Evolutionary conservation across 2,797 vertebrate species (phyloP).

Genomic region (Falco cherrug): DNA sequence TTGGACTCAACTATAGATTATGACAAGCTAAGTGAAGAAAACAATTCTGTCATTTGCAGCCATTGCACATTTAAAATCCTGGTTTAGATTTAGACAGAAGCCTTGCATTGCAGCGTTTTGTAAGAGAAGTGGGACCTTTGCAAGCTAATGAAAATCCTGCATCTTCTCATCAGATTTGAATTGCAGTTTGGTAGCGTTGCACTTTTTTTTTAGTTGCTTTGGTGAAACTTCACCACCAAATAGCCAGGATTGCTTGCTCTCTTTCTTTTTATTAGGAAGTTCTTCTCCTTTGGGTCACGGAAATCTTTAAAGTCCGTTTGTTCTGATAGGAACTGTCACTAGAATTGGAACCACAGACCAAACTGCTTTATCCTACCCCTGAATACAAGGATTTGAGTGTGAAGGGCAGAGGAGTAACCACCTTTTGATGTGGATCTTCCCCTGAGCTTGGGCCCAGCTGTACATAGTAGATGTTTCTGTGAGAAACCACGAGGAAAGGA

Average conservation of each 20-base stretch:
- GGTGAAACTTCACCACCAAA: background rate
- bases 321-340: background rate
- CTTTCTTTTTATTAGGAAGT: background rate
- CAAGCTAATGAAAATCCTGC: background rate
- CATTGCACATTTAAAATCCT: background rate
- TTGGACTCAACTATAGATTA: conserved; percentile 29
- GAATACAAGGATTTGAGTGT: background rate
- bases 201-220: background rate
- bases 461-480: background rate
- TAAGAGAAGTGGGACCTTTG: background rate
- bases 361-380: background rate
- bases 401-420: background rate
- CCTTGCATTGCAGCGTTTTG: background rate
- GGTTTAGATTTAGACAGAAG: background rate
- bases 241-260: background rate
- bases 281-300: background rate
- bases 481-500: background rate
- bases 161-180: background rate
- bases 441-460: background rate
- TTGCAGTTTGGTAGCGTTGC: background rate
- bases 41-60: conserved; percentile 6
- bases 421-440: background rate
- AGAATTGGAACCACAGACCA: background rate
- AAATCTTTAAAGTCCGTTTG: background rate
- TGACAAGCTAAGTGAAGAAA: conserved; percentile 32